Conservation (phyloP, 2,888 invertebrate genomes). For the Drosophila hamatofila region DNA sequence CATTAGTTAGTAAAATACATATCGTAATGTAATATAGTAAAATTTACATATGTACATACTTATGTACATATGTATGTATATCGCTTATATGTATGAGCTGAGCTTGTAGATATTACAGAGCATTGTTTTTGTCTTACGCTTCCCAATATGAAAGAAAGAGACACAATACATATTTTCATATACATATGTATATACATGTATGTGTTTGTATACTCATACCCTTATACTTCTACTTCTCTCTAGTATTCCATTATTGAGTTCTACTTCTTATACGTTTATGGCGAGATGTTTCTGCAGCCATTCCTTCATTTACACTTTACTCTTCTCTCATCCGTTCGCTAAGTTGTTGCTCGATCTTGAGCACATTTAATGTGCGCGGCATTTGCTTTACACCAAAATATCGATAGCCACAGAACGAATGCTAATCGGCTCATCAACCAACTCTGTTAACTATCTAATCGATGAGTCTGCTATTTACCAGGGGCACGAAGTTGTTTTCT, state of each 20-base stretch:
- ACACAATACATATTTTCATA: not conserved
- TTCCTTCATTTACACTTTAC: not conserved
- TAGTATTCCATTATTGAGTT: not conserved
- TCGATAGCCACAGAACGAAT: not conserved
- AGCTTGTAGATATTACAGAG: not conserved
- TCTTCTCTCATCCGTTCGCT: not conserved
- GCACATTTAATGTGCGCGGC: not conserved
- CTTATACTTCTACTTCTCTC: too few species aligned
- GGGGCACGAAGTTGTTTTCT: not conserved
- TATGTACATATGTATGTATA: not conserved
- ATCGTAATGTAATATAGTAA: too few species aligned
- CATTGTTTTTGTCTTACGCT: not conserved
- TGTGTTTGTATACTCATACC: too few species aligned
- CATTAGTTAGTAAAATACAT: too few species aligned
- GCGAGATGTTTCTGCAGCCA: not conserved
- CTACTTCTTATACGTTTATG: not conserved
- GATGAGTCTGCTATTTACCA: conserved; percentile 11
- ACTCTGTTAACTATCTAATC: conserved; percentile 10
- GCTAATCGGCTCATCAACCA: not conserved
- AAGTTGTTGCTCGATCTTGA: not conserved
- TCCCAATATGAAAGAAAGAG: not conserved
- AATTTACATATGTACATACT: too few species aligned
- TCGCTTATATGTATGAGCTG: too few species aligned
- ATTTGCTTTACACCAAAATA: not conserved
- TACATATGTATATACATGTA: not conserved